phyloP scores from a whole-genome alignment of 2,113 vertebrate genomes.

The Turdus rufiventris region DNA sequence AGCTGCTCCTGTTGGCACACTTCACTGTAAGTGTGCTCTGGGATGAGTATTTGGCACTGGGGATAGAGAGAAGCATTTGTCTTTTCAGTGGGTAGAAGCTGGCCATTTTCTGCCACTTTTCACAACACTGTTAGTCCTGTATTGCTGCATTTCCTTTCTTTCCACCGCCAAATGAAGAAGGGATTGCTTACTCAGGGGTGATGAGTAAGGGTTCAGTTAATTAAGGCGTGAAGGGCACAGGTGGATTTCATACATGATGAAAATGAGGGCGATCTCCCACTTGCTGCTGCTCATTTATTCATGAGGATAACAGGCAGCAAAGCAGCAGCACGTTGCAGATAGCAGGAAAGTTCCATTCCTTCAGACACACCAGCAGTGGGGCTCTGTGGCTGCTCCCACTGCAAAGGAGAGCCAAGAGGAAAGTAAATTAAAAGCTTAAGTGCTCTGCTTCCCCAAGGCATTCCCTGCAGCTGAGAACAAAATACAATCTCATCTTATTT shows the following conservation, averaged over 20 bases:
- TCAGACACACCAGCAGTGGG: background rate
- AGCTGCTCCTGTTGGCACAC: background rate
- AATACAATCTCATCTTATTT: background rate
- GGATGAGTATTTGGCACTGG: background rate
- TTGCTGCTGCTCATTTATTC: background rate
- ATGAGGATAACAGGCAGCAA: background rate
- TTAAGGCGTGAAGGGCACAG: background rate
- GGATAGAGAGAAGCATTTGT: background rate
- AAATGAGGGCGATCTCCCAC: background rate
- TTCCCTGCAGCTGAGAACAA: background rate
- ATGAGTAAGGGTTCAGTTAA: background rate
- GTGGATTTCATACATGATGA: background rate
- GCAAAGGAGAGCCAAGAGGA: background rate
- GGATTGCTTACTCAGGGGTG: background rate
- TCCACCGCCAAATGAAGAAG: background rate
- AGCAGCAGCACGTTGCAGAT: background rate
- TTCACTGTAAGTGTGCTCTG: background rate
- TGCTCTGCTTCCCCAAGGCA: background rate
- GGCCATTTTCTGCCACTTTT: background rate
- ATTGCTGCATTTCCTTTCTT: background rate
- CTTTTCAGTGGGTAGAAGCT: background rate
- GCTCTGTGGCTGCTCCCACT: background rate
- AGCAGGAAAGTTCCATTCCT: background rate
- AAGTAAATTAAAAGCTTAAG: slow-evolving; percentile 6
- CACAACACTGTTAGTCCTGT: background rate